Evolutionary conservation across 1,140 invertebrate genomes (phyloP).

Genomic region (Liolophura sinensis): DNA sequence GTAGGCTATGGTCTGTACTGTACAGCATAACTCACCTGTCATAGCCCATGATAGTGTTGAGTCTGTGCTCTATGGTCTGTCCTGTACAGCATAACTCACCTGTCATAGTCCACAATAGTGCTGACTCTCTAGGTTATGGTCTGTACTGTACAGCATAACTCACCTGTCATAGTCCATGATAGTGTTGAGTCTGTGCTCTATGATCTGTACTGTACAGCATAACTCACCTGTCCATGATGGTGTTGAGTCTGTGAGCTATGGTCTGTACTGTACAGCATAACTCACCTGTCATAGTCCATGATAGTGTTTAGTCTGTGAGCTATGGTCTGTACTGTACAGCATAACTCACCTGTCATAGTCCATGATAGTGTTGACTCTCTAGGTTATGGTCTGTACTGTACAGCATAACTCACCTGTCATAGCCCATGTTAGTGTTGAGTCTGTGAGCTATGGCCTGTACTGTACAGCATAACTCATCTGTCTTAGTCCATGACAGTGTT

Average conservation of each 20-base stretch:
- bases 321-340: neutral
- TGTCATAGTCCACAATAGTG: conserved; percentile 72
- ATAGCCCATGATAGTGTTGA: conserved; percentile 17
- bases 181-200: too few species aligned
- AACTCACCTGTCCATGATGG: too few species aligned
- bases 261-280: too few species aligned
- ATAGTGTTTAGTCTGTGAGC: too few species aligned
- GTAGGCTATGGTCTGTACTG: conserved; percentile 90
- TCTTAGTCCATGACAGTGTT: neutral
- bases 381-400: neutral
- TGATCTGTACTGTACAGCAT: too few species aligned
- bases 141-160: too few species aligned
- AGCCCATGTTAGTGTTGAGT: too few species aligned
- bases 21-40: conserved; percentile 56
- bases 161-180: too few species aligned
- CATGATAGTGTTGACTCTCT: neutral
- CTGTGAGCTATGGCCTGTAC: neutral
- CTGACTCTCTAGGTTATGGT: too few species aligned
- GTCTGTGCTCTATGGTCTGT: conserved; percentile 10
- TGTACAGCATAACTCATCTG: conserved; percentile 3
- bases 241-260: too few species aligned
- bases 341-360: neutral
- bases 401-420: conserved; percentile 16
- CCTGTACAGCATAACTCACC: neutral
- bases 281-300: too few species aligned